Base-by-base conservation (phyloP, 2,113 vertebrate genomes). In the Aramus guarauna region DNA sequence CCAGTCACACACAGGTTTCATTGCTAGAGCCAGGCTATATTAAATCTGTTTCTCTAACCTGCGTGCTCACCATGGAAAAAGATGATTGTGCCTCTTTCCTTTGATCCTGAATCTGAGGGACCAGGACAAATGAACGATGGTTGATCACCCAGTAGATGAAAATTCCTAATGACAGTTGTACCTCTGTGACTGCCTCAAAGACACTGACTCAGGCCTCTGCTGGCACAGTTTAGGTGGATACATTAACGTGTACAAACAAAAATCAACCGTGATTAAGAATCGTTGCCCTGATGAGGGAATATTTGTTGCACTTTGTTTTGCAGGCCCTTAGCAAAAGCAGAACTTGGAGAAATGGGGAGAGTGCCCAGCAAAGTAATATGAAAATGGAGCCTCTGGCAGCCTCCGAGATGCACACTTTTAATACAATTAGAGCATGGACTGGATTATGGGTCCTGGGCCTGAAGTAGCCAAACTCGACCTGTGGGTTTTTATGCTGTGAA, bases 251-350 rank as follows among this genome's bases (percentile, higher is more conserved):
- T 36, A n/a, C 69, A 59, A 92, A 63, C 30, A 19, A 50, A 80
- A 85, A 77, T 23, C 26, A 29, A 12, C 26, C 1, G 4, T 39
- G 78, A 79, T 82, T 76, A 64, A 92, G 83, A 20, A 84, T 41
- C 45, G 4, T 45, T 77, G 69, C 41, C 47, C 48, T 63, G 32
- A 86, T 71, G 86, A 89, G 77, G 45, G 50, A 91, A 53, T 74
- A 88, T 62, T 94, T 80, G n/a, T 76, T 78, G 73, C 75, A 91
- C 94, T 95, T 78, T 77, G 84, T 78, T 94, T 92, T 85, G 53
- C 77, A 85, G 69, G 48, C 92, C 90, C 81, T 96, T 78, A 89
- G 74, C 64, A 82, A 79, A 91, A 94, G 39, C 53, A 90, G 53
- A 87, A 85, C 30, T 59, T 58, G 56, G 56, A 92, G 83, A 71